A percentile compares a stretch with the other conserved stretches of the same genome.
Evolutionary conservation across 30 jellyfish, hydroid and myxozoan species (phyloP).

Genomic region (Aurelia aurita): DNA sequence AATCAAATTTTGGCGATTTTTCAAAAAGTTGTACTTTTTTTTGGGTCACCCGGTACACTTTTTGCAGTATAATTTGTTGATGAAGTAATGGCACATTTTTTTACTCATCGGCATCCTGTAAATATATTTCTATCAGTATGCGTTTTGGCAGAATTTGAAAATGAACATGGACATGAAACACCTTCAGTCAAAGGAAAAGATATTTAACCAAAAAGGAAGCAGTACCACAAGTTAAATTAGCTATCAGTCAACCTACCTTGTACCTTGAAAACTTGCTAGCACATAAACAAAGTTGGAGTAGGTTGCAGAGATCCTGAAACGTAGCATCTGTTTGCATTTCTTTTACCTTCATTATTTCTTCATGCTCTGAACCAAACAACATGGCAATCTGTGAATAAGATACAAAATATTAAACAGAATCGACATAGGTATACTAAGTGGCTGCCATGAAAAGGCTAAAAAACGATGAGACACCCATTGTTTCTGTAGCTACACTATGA

Average conservation of each 20-base stretch:
- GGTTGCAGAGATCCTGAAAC: constrained; percentile 64
- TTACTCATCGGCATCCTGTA: too few species aligned
- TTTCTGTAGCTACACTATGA: too few species aligned
- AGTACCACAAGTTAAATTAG: not conserved
- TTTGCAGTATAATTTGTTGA: too few species aligned
- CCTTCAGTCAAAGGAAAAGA: not conserved
- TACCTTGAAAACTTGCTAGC: constrained; percentile 68
- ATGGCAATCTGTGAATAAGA: constrained; percentile 33
- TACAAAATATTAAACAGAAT: not conserved
- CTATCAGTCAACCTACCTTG: constrained; percentile 30
- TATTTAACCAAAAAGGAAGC: not conserved
- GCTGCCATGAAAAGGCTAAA: too few species aligned
- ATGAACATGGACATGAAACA: not conserved
- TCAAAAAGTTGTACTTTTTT: too few species aligned
- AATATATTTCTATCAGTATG: too few species aligned
- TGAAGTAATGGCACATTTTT: too few species aligned
- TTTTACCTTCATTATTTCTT: constrained; percentile 12
- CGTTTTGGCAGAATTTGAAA: not conserved
- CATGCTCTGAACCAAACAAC: constrained; percentile 25
- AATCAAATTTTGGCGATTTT: too few species aligned
- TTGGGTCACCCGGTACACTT: too few species aligned
- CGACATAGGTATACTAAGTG: too few species aligned
- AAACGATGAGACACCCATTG: too few species aligned
- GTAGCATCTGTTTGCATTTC: constrained; percentile 21
- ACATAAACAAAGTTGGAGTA: constrained; percentile 59